Percentiles rank a stretch among this genome's conserved stretches.
These are phyloP conservation scores for Drosophila affinis DNA, from an alignment of 2,888 invertebrate genomes.

Conservation along the genomic window DNA sequence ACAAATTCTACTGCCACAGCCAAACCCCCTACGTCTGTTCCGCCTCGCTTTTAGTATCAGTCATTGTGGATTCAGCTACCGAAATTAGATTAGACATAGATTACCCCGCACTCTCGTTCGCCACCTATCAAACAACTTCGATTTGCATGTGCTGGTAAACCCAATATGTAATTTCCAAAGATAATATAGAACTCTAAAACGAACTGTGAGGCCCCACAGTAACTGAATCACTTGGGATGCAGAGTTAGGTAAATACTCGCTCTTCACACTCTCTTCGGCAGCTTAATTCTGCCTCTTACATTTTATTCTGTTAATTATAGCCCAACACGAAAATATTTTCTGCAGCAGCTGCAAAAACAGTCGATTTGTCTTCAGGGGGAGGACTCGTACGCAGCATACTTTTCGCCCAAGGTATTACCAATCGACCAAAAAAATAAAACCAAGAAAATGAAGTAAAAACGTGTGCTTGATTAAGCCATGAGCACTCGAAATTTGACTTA, in stretches of 20 bases:
- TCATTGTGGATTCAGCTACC: conserved; percentile 69
- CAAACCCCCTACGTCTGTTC: conserved; percentile 34
- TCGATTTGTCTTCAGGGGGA: conserved; percentile 14
- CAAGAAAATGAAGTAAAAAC: no score
- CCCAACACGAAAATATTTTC: neutral
- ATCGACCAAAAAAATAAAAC: conserved; percentile 15
- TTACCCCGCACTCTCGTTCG: neutral
- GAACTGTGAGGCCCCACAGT: neutral
- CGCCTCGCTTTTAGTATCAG: conserved; percentile 53
- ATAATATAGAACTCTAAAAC: neutral
- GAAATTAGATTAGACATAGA: conserved; percentile 63
- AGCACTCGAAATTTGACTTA: conserved; percentile 3
- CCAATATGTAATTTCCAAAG: conserved; percentile 33
- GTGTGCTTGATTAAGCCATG: no score
- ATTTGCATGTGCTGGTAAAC: conserved; percentile 47
- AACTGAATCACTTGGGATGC: neutral
- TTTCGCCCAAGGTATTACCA: conserved; percentile 25
- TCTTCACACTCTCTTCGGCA: conserved; percentile 2
- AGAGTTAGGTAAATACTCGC: neutral
- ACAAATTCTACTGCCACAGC: no score
- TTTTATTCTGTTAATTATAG: conserved; percentile 24
- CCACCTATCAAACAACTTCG: conserved; percentile 12
- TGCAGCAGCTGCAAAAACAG: conserved; percentile 7
- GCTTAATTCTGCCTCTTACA: conserved; percentile 24
- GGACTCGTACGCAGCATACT: conserved; percentile 17